These are phyloP conservation scores for Eupithecia subfuscata DNA, from an alignment of 2,888 invertebrate species.

Conservation along the genomic window DNA sequence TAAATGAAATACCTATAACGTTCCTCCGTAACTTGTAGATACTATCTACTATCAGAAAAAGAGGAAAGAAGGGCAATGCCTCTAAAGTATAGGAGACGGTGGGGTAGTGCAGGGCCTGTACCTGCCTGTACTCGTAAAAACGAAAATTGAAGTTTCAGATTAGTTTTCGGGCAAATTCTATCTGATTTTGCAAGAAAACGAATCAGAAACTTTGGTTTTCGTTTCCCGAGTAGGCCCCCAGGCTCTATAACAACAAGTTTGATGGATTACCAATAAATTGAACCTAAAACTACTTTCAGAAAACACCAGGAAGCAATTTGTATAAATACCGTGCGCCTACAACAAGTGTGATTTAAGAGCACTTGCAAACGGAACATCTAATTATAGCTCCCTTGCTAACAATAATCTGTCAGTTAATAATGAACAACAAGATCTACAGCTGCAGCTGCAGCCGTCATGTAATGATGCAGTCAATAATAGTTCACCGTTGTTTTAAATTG, in stretches of 20 bases:
- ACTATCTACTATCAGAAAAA: too few relatives aligned
- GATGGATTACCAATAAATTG: background rate
- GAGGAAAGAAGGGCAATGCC: too few relatives aligned
- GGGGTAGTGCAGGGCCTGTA: too few relatives aligned
- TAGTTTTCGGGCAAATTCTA: too few relatives aligned
- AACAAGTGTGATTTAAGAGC: background rate
- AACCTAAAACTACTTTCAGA: background rate
- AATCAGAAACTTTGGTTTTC: background rate
- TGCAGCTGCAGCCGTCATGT: background rate
- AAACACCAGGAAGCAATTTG: background rate
- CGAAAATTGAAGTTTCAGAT: too few relatives aligned
- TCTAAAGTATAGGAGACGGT: too few relatives aligned
- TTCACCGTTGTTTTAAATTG: background rate
- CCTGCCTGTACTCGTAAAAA: too few relatives aligned
- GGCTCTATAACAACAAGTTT: background rate
- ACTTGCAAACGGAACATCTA: background rate
- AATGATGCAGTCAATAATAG: background rate
- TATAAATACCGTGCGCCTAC: background rate
- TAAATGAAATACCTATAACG: too few relatives aligned
- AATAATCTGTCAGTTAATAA: background rate
- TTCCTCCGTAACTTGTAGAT: too few relatives aligned
- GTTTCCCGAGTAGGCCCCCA: background rate
- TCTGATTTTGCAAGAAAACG: background rate
- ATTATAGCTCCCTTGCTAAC: background rate
- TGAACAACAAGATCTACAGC: background rate